Evolutionary conservation across 2,113 vertebrate species (phyloP), one percentile per base, ranked within the genome.

Genomic region (Bagarius yarrelli): DNA sequence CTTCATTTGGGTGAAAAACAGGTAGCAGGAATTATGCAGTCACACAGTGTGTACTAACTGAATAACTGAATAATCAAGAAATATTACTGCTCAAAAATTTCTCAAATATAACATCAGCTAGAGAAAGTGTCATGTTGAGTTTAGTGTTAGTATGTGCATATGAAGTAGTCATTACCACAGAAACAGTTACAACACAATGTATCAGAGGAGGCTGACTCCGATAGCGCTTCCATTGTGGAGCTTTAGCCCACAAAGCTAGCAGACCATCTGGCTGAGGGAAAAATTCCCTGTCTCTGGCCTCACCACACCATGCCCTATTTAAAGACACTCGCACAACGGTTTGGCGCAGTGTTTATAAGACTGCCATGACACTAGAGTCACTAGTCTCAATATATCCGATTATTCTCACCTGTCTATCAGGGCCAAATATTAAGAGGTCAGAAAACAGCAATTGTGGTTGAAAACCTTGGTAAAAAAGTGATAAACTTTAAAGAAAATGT

Each of bases 241-340:
- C 61, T 55, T 79, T 67, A 79, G 30, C 32, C 4, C 60, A 66
- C 47, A 78, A 79, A 79, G 77, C 77, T 79, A 36, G 47, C 23
- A 40, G 77, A 13, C 76, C 77, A 79, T 67, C 77, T 79, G 77
- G 50, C 77, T 69, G 52, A 78, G 23, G 34, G 63, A 79, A 79
- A 69, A 53, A 53, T 56, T 52, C 61, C n/a, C 36, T 47, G 34
- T 66, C 44, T 19, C 60, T 78, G 76, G 76, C 59, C 76, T 78
- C 32, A 52, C 52, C 60, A 64, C 60, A 53, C 60, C 60, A 53
- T 52, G 47, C 47, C 76, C 76, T 64, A 66, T 34, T 78, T 78
- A 66, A 47, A 71, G 47, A 27, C n/a, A 52, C 44, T 52, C 69
- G 30, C 47, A 71, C 40, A 71, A 52, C 47, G 52, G 25, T 71